A percentile compares a stretch with the other conserved stretches of the same genome.
Evolutionary conservation across 64 coral and sea anemone species (phyloP).

Genomic region (Stylophora pistillata): DNA sequence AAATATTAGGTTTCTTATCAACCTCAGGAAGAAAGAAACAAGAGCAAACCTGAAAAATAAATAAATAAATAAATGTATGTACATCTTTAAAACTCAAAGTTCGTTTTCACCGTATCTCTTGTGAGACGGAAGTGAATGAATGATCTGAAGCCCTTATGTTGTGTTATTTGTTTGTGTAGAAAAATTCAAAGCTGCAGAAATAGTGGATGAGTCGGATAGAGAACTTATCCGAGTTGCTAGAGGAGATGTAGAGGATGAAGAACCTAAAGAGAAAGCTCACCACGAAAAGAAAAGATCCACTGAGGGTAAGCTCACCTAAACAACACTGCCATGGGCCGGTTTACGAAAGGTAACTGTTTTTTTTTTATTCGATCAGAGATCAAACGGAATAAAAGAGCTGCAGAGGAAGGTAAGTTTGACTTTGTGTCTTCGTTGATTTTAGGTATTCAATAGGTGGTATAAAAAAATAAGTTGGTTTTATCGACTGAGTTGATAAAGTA

Average conservation of each 20-base stretch:
- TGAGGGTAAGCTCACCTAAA: slow-evolving; percentile 1
- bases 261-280: slow-evolving; percentile 45
- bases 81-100: too few relatives aligned
- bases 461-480: too few relatives aligned
- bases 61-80: too few relatives aligned
- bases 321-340: not conserved
- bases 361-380: not conserved
- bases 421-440: not conserved
- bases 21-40: too few relatives aligned
- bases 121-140: too few relatives aligned
- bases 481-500: too few relatives aligned
- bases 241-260: slow-evolving; percentile 88
- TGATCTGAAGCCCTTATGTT: too few relatives aligned
- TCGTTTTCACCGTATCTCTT: too few relatives aligned
- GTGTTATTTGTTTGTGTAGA: not conserved
- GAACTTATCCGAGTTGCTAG: slow-evolving; percentile 85
- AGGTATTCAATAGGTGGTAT: too few relatives aligned
- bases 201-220: slow-evolving; percentile 81
- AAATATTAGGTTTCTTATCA: too few relatives aligned
- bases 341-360: not conserved
- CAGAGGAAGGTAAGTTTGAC: slow-evolving; percentile 62
- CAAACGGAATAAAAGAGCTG: slow-evolving; percentile 71
- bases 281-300: slow-evolving; percentile 83
- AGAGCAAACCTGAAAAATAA: too few relatives aligned
- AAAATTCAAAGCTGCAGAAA: not conserved